Conservation (phyloP, 2,888 invertebrate species). For the Chrysodeixis includens region DNA sequence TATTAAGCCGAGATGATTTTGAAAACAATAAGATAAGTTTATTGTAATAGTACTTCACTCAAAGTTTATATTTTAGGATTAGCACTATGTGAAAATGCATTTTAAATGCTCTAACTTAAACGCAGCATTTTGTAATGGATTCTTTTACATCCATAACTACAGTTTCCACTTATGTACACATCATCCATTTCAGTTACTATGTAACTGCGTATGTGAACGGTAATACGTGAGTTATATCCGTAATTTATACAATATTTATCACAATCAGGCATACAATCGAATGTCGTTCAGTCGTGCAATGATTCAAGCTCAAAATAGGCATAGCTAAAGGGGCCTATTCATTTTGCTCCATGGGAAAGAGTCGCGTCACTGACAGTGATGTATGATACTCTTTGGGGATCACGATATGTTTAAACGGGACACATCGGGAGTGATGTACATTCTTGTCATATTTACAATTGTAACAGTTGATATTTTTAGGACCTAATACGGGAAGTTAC, state of each 20-base stretch:
- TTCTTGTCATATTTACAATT: constrained; percentile 36
- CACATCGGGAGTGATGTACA: constrained; percentile 36
- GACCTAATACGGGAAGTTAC: background rate
- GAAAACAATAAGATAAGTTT: too few relatives aligned
- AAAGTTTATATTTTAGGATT: too few relatives aligned
- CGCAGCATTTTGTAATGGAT: background rate
- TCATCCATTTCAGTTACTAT: constrained; percentile 11
- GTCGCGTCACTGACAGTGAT: constrained; percentile 73
- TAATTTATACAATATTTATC: constrained; percentile 58
- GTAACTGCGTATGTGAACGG: constrained; percentile 20
- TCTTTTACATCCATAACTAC: background rate
- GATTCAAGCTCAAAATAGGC: constrained; percentile 64
- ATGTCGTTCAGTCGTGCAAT: constrained; percentile 49
- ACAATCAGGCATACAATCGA: constrained; percentile 51
- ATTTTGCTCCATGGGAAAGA: constrained; percentile 70
- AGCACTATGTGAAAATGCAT: too few relatives aligned
- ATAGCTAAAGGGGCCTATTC: constrained; percentile 67
- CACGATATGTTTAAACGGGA: constrained; percentile 57
- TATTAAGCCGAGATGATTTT: too few relatives aligned
- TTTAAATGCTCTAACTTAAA: background rate
- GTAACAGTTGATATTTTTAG: constrained; percentile 25
- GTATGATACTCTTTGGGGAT: constrained; percentile 65
- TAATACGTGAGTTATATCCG: constrained; percentile 46
- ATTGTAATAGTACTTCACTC: too few relatives aligned
- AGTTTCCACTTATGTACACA: background rate